A percentile compares a stretch with the other conserved stretches of the same genome.
phyloP scores from a whole-genome alignment of 1,140 invertebrate species.

The Sitobion miscanthi region DNA sequence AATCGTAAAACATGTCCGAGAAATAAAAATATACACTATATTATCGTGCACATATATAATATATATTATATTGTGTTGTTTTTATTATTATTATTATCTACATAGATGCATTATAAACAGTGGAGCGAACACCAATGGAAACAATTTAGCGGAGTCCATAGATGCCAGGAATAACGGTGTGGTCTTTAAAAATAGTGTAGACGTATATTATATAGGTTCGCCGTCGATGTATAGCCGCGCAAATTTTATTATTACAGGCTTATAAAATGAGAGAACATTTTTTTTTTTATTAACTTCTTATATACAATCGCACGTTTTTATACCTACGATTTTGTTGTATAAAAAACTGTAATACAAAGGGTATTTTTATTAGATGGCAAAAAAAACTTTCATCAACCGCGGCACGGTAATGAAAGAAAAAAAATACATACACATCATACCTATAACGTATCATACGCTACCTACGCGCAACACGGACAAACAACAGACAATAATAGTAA shows the following conservation, averaged over 20 bases:
- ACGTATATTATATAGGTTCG: background rate
- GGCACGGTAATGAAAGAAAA: background rate
- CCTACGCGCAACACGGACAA: background rate
- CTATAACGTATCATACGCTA: background rate
- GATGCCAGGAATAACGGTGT: background rate
- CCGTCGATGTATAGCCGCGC: background rate
- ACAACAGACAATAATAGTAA: background rate
- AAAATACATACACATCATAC: background rate
- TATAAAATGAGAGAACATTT: background rate
- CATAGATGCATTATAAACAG: background rate
- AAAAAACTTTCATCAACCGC: background rate
- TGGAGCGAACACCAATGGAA: background rate
- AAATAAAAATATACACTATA: constrained; percentile 27
- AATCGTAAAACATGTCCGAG: constrained; percentile 30
- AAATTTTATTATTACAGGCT: constrained; percentile 15
- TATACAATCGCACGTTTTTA: background rate
- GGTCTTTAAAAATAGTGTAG: background rate
- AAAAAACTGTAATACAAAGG: background rate
- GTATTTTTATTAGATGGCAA: background rate
- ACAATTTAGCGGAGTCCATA: background rate
- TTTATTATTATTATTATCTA: constrained; percentile 43
- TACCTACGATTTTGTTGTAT: background rate
- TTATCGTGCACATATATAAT: background rate
- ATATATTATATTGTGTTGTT: background rate
- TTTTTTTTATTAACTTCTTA: background rate